phyloP scores from a whole-genome alignment of 2,888 invertebrate species.

The Parasteatoda lunata region DNA sequence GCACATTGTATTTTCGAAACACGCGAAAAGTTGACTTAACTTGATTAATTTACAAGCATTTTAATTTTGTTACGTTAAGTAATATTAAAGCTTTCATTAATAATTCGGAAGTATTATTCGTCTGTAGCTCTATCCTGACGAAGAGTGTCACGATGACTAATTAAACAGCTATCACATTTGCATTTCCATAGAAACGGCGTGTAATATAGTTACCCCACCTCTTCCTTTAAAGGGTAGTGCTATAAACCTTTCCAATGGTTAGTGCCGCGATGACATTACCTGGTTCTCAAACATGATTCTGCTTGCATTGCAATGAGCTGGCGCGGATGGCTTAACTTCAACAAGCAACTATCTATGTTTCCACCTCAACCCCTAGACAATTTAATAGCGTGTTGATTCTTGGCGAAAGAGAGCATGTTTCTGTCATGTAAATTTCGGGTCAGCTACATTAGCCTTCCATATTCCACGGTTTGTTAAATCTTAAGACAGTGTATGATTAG shows the following conservation, averaged over 20 bases:
- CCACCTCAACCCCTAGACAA: neutral
- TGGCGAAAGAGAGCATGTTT: neutral
- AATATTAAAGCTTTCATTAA: too few species aligned
- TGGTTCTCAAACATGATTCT: neutral
- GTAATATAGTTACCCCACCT: neutral
- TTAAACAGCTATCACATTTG: too few species aligned
- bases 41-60: too few species aligned
- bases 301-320: neutral
- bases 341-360: neutral
- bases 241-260: neutral
- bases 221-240: neutral
- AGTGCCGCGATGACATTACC: neutral
- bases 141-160: too few species aligned
- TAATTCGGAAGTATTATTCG: too few species aligned
- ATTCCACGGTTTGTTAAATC: neutral
- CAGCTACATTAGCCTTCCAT: neutral
- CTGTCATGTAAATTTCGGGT: slow-evolving; percentile 1
- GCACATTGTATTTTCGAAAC: too few species aligned
- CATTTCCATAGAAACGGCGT: too few species aligned
- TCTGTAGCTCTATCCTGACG: too few species aligned
- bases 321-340: neutral
- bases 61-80: too few species aligned
- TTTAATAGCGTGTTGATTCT: neutral
- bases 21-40: too few species aligned
- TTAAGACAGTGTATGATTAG: neutral